phyloP scores from a whole-genome alignment of 2,888 invertebrate genomes.

The Neoscelio sp. region DNA sequence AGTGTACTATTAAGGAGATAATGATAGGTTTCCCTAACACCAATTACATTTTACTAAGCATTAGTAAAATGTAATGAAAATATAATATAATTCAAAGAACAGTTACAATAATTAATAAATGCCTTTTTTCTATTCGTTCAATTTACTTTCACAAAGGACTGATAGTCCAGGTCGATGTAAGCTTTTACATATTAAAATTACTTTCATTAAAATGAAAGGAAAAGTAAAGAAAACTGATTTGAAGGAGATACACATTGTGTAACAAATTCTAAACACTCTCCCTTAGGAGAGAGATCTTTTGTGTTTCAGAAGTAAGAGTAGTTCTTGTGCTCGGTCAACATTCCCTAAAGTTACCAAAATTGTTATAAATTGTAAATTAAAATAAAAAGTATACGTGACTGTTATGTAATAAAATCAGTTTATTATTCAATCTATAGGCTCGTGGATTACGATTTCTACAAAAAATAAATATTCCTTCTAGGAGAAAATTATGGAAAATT shows the following conservation, averaged over 20 bases:
- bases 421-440: slow-evolving; percentile 73
- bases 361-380: background rate
- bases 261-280: slow-evolving; percentile 22
- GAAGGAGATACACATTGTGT: slow-evolving; percentile 1
- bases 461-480: too few relatives aligned
- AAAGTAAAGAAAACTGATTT: slow-evolving; percentile 37
- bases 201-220: slow-evolving; percentile 44
- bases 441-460: slow-evolving; percentile 74
- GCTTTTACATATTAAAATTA: slow-evolving; percentile 35
- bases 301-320: background rate
- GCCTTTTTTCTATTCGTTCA: background rate
- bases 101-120: too few relatives aligned
- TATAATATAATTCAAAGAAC: too few relatives aligned
- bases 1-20: too few relatives aligned
- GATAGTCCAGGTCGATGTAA: slow-evolving; percentile 11
- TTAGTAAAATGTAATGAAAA: too few relatives aligned
- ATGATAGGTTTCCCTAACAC: too few relatives aligned
- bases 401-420: slow-evolving; percentile 71
- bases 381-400: slow-evolving; percentile 14
- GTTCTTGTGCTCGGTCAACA: too few relatives aligned
- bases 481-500: too few relatives aligned
- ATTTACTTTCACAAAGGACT: slow-evolving; percentile 36
- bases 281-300: background rate
- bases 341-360: background rate
- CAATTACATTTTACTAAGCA: too few relatives aligned